Percentiles rank a stretch among this genome's conserved stretches.
Conservation (phyloP, 2,113 vertebrate species). For the Pao palembangensis region DNA sequence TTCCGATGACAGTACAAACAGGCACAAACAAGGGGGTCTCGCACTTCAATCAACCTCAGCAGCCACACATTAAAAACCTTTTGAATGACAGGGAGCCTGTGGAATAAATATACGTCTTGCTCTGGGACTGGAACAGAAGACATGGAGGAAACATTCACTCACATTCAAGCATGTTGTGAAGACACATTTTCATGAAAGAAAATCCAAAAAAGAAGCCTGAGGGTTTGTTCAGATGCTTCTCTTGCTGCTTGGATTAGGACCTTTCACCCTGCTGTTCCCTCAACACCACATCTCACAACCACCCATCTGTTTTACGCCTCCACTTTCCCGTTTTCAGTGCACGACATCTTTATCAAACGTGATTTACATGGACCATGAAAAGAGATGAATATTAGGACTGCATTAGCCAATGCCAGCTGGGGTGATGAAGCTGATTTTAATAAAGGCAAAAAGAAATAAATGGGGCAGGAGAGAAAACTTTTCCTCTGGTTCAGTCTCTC, state of each 20-base stretch:
- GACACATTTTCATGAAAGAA: neutral
- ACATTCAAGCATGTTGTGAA: neutral
- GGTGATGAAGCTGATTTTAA: neutral
- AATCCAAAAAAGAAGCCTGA: slow-evolving; percentile 22
- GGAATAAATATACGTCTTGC: neutral
- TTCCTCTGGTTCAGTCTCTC: slow-evolving; percentile 16
- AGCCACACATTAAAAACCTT: slow-evolving; percentile 25
- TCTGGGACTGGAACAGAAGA: neutral
- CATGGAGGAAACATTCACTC: slow-evolving; percentile 8
- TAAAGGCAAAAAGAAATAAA: neutral
- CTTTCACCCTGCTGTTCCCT: slow-evolving; percentile 27
- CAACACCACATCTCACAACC: slow-evolving; percentile 15
- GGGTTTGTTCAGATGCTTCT: slow-evolving; percentile 29
- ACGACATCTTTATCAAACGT: neutral
- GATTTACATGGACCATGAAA: slow-evolving; percentile 8
- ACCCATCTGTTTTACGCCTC: slow-evolving; percentile 27
- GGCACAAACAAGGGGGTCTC: neutral
- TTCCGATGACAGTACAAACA: slow-evolving; percentile 35
- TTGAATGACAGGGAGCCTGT: slow-evolving; percentile 29
- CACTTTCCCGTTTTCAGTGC: slow-evolving; percentile 5
- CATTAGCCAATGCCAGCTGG: too few species aligned
- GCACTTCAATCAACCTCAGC: slow-evolving; percentile 18
- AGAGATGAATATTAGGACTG: neutral
- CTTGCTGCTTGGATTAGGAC: slow-evolving; percentile 35
- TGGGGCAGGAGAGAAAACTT: neutral